Evolutionary conservation across 2,888 invertebrate genomes (phyloP).

Genomic region (Acronicta leporina): DNA sequence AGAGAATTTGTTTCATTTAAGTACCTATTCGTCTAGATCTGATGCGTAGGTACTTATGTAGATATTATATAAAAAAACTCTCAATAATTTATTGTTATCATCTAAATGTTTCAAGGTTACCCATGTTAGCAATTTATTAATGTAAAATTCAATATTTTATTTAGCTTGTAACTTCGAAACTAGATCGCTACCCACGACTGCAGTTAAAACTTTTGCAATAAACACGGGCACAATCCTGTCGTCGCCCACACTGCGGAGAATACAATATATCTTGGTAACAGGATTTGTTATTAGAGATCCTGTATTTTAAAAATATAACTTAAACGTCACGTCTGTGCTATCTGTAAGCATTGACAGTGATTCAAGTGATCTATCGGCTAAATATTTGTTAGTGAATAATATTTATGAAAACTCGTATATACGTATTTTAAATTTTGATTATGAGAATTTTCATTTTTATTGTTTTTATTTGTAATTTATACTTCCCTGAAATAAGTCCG

Average conservation of each 20-base stretch:
- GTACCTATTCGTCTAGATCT: no score
- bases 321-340: neutral
- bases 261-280: conserved; percentile 14
- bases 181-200: conserved; percentile 49
- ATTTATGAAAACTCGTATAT: no score
- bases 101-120: no score
- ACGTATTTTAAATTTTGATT: no score
- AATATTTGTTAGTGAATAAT: no score
- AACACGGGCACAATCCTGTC: conserved; percentile 50
- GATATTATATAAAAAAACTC: no score
- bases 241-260: conserved; percentile 51
- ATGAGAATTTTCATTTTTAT: no score
- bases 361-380: no score
- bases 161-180: conserved; percentile 22
- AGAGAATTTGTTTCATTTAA: no score
- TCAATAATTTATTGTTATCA: neutral
- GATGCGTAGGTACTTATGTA: no score
- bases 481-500: no score
- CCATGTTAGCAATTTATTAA: neutral
- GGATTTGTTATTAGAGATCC: conserved; percentile 15
- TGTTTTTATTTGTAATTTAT: no score
- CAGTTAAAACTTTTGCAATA: conserved; percentile 61
- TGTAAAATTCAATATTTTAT: conserved; percentile 16
- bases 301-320: conserved; percentile 1
- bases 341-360: neutral